These are phyloP conservation scores for Rutilus rutilus DNA, from an alignment of 2,113 vertebrate genomes.

Conservation along the genomic window DNA sequence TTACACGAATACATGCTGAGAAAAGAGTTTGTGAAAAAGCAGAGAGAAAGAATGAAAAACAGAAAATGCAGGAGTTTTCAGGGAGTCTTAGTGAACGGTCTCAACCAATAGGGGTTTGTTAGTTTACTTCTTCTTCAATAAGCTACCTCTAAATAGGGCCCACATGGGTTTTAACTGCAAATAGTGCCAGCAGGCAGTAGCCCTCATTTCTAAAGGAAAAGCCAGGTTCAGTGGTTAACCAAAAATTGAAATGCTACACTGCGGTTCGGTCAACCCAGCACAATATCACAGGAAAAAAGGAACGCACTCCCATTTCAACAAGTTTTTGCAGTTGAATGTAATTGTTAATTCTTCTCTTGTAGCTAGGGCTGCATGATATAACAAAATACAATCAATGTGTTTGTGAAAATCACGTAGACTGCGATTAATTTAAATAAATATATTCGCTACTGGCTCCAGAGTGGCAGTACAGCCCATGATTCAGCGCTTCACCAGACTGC, in stretches of 20 bases:
- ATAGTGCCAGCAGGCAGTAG: constrained; percentile 45
- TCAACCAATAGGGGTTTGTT: constrained; percentile 39
- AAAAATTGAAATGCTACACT: constrained; percentile 62
- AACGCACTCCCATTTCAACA: constrained; percentile 57
- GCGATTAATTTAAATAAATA: too few relatives aligned
- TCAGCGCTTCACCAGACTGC: too few relatives aligned
- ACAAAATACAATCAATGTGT: too few relatives aligned
- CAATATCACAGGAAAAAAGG: constrained; percentile 62
- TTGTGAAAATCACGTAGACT: too few relatives aligned
- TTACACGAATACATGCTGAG: constrained; percentile 25
- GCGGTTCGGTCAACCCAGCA: constrained; percentile 58
- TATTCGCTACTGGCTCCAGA: too few relatives aligned
- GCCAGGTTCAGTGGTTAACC: constrained; percentile 73
- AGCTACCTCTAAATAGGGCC: constrained; percentile 58
- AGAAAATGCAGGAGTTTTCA: constrained; percentile 37
- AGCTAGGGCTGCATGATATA: too few relatives aligned
- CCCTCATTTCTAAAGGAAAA: constrained; percentile 62
- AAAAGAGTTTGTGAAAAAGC: constrained; percentile 20
- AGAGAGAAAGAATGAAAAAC: background rate
- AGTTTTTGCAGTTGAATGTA: constrained; percentile 43
- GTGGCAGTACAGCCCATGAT: too few relatives aligned
- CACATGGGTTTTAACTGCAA: constrained; percentile 54
- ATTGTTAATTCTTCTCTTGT: constrained; percentile 49
- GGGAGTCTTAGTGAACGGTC: constrained; percentile 44
- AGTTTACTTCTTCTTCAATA: constrained; percentile 22